A percentile compares a stretch with the other conserved stretches of the same genome.
phyloP scores from a whole-genome alignment of 2,797 vertebrate species.

The Eulemur rubriventer region DNA sequence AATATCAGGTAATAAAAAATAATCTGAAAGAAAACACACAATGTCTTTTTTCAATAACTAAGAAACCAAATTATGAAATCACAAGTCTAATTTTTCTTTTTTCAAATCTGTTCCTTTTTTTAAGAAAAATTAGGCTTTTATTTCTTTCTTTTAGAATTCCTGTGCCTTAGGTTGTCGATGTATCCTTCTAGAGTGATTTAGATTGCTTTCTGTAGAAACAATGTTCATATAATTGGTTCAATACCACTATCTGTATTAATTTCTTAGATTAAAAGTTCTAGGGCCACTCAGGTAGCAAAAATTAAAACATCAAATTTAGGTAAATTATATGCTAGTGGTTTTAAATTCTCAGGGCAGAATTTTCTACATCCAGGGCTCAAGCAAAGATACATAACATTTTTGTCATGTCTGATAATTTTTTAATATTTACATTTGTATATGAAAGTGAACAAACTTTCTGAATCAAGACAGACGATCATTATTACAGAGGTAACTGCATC shows the following conservation, averaged over 20 bases:
- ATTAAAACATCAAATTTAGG: background rate
- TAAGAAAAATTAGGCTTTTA: background rate
- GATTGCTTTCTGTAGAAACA: background rate
- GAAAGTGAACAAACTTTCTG: background rate
- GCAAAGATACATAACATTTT: background rate
- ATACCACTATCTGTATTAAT: background rate
- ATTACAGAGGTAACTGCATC: background rate
- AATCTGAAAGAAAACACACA: background rate
- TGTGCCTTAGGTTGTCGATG: background rate
- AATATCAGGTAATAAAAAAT: background rate
- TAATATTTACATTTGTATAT: background rate
- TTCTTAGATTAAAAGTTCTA: background rate
- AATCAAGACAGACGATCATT: background rate
- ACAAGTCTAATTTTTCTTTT: background rate
- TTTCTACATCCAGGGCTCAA: background rate
- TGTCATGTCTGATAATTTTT: background rate
- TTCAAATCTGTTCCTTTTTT: background rate
- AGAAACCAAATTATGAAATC: background rate
- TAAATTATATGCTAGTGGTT: background rate
- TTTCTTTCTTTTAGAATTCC: background rate
- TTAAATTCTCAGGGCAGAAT: background rate
- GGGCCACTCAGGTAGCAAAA: background rate
- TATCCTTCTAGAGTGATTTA: background rate
- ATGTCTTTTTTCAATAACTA: background rate
- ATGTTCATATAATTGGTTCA: background rate